Evolutionary conservation across 2,797 vertebrate species (phyloP).

Genomic region (Gymnodraco acuticeps): DNA sequence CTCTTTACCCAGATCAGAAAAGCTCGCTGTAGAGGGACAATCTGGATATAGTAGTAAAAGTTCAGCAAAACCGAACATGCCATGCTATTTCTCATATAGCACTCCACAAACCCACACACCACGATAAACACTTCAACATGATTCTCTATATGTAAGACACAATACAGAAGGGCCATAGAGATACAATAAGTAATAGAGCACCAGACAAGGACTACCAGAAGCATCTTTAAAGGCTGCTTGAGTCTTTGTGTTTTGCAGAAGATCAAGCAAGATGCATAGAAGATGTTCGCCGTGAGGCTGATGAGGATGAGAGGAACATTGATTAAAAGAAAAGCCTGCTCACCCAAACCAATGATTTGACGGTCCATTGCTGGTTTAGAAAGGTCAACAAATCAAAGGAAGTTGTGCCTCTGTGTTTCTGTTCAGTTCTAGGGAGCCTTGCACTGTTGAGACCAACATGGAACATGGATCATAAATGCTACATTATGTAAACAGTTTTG

Average conservation of each 20-base stretch:
- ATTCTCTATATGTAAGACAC: accelerated
- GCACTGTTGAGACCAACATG: no score
- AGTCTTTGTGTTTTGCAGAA: slow-evolving; percentile 17
- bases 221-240: slow-evolving; percentile 63
- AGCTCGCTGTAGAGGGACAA: slow-evolving; percentile 55
- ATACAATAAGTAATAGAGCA: slow-evolving; percentile 32
- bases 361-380: not conserved
- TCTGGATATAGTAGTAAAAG: slow-evolving; percentile 68
- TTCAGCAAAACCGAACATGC: slow-evolving; percentile 58
- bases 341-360: accelerated
- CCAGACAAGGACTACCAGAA: slow-evolving; percentile 52
- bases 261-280: slow-evolving; percentile 60
- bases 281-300: slow-evolving; percentile 47
- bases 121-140: accelerated
- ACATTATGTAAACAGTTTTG: slow-evolving; percentile 16
- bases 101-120: accelerated
- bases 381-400: not conserved
- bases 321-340: slow-evolving; percentile 20
- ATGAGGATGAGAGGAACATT: slow-evolving; percentile 25
- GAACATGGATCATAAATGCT: slow-evolving; percentile 16
- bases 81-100: slow-evolving; percentile 30
- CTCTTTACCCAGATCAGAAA: slow-evolving; percentile 65
- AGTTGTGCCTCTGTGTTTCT: not conserved
- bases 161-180: not conserved
- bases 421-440: not conserved